A percentile compares a stretch with the other conserved stretches of the same genome.
These are phyloP conservation scores for Pleuronectes platessa DNA, from an alignment of 2,113 vertebrate genomes.

Conservation along the genomic window DNA sequence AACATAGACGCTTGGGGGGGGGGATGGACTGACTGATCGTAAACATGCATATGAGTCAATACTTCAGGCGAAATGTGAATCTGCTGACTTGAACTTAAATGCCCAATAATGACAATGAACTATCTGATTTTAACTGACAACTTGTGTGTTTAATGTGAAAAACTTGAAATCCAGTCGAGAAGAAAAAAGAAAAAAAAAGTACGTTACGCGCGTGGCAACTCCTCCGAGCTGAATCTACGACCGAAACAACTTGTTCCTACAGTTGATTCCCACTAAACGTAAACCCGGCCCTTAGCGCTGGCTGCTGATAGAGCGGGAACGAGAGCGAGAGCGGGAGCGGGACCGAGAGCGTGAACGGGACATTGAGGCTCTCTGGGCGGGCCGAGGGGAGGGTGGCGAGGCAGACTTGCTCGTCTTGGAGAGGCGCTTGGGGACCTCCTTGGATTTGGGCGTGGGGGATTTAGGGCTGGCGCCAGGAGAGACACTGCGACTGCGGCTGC, in stretches of 20 bases:
- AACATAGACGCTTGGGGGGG: background rate
- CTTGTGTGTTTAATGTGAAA: background rate
- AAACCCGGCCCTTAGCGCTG: slow-evolving; percentile 82
- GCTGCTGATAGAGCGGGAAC: slow-evolving; percentile 88
- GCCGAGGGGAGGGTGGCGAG: slow-evolving; percentile 49
- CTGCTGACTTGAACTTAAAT: background rate
- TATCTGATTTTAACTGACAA: background rate
- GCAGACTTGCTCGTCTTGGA: slow-evolving; percentile 88
- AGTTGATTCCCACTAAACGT: background rate
- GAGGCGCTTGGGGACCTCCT: slow-evolving; percentile 87
- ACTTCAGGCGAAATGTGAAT: background rate
- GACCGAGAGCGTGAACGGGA: slow-evolving; percentile 78
- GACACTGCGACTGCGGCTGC: slow-evolving; percentile 77
- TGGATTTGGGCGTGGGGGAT: slow-evolving; percentile 84
- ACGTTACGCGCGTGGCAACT: slow-evolving; percentile 11
- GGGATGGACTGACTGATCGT: background rate
- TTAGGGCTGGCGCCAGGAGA: slow-evolving; percentile 86
- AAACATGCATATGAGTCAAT: background rate
- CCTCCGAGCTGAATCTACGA: slow-evolving; percentile 4
- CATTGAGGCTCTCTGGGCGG: slow-evolving; percentile 73
- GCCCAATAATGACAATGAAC: background rate
- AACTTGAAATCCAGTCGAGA: background rate
- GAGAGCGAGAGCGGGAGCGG: slow-evolving; percentile 79
- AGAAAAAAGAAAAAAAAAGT: background rate
- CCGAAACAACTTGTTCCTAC: slow-evolving; percentile 3